Conservation (phyloP, 30 jellyfish, hydroid and myxozoan genomes). For the Rhopilema esculentum region DNA sequence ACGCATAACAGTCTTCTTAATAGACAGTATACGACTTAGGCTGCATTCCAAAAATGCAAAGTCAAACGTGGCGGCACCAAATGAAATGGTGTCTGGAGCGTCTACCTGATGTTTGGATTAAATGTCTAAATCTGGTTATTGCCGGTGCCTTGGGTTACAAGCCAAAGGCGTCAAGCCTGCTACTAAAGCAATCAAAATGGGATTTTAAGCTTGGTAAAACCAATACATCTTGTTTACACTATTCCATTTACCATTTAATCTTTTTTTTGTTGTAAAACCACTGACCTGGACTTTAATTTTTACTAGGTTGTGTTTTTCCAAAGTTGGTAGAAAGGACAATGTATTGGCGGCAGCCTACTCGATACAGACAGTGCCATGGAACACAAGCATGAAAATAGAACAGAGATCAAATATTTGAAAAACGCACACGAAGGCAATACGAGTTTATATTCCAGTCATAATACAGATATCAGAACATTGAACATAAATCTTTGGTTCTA, state of each 20-base stretch:
- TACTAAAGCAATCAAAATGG: neutral
- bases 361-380: neutral
- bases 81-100: neutral
- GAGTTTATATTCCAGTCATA: neutral
- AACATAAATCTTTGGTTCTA: neutral
- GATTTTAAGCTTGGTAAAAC: neutral
- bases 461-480: neutral
- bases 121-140: neutral
- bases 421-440: neutral
- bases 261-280: neutral
- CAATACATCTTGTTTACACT: neutral
- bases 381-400: neutral
- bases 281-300: neutral
- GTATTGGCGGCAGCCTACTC: neutral
- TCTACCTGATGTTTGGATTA: neutral
- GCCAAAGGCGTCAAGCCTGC: neutral
- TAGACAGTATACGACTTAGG: no score
- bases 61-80: neutral
- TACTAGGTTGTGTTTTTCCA: neutral
- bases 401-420: neutral
- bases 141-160: neutral
- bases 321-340: no score
- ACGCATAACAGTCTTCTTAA: neutral
- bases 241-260: neutral
- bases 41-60: no score